Percentiles rank a stretch among this genome's conserved stretches.
Evolutionary conservation across 2,888 invertebrate species (phyloP).

Genomic region (Cistogaster globosa): DNA sequence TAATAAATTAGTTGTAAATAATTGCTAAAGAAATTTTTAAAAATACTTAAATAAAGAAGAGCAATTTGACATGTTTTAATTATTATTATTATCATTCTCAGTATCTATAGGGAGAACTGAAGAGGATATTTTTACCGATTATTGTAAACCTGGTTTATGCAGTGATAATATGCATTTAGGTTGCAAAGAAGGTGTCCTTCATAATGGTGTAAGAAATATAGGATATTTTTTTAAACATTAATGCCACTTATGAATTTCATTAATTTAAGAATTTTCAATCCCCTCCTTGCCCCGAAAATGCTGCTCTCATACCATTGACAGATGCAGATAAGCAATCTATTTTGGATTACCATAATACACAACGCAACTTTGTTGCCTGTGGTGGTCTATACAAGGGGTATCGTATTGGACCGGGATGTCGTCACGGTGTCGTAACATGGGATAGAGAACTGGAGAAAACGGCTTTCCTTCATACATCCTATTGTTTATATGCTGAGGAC

Average conservation of each 20-base stretch:
- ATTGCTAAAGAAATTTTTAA: too few relatives aligned
- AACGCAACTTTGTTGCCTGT: constrained; percentile 75
- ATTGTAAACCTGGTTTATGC: constrained; percentile 22
- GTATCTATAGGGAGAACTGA: background rate
- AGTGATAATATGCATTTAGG: background rate
- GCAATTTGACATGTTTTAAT: too few relatives aligned
- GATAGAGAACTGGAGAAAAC: constrained; percentile 74
- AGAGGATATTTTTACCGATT: constrained; percentile 20
- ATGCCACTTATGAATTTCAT: background rate
- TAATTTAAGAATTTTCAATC: constrained; percentile 23
- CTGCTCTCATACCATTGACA: constrained; percentile 12
- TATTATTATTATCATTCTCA: constrained; percentile 2
- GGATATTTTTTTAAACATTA: background rate
- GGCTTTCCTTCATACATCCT: constrained; percentile 75
- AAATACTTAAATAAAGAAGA: too few relatives aligned
- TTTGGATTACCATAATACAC: constrained; percentile 74
- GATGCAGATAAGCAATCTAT: constrained; percentile 65
- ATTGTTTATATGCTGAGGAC: constrained; percentile 76
- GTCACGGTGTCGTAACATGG: constrained; percentile 77
- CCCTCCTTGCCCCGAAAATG: constrained; percentile 32
- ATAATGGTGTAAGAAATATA: background rate
- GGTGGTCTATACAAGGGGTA: constrained; percentile 69
- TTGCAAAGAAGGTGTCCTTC: background rate
- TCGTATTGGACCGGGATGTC: constrained; percentile 72
- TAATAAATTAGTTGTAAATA: too few relatives aligned